Evolutionary conservation across 2,113 vertebrate genomes (phyloP), one percentile per base, ranked within the genome.

Genomic region (Alces alces): DNA sequence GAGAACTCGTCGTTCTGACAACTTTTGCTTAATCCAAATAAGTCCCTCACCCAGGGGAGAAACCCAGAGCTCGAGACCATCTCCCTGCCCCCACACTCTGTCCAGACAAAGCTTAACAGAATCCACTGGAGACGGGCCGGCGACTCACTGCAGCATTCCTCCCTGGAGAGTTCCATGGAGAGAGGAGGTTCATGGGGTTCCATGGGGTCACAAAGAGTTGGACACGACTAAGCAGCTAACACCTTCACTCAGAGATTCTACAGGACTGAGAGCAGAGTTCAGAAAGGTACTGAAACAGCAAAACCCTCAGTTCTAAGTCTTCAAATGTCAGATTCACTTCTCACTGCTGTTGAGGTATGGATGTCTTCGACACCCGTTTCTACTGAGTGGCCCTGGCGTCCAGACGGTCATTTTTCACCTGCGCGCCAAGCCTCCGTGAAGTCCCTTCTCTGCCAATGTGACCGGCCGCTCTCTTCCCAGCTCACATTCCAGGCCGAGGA

Each of bases 361-460:
- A 13, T 45, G 25, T n/a, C 21, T 54, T 3, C 15, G 13, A 80
- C 30, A 7, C 13, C 54, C 61, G 36, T 6, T 90, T 30, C 60
- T 73, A 15, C 39, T 21, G 55, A 60, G 89, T 17, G 52, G 86
- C 15, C 64, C 92, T 84, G 93, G 83, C 94, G 66, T 57, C 52
- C 86, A 88, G 86, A 61, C 28, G 4, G 5, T 33, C 10, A 60
- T 89, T 94, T 86, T 96, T 88, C 96, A 98, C 91, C 94, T 92
- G 96, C n/a, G 54, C 64, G 60, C 91, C 19, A 66, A 45, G 64
- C 80, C 87, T 70, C 88, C 73, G 82, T 45, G 50, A 70, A 83
- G 85, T 86, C 92, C 91, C 93, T 80, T 47, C 92, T 86, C n/a
- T 4, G 0, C 80, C 57, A 64, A 21, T 11, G 58, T 61, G 83